Evolutionary conservation across 2,113 vertebrate species (phyloP).

Genomic region (Spheniscus mendiculus): DNA sequence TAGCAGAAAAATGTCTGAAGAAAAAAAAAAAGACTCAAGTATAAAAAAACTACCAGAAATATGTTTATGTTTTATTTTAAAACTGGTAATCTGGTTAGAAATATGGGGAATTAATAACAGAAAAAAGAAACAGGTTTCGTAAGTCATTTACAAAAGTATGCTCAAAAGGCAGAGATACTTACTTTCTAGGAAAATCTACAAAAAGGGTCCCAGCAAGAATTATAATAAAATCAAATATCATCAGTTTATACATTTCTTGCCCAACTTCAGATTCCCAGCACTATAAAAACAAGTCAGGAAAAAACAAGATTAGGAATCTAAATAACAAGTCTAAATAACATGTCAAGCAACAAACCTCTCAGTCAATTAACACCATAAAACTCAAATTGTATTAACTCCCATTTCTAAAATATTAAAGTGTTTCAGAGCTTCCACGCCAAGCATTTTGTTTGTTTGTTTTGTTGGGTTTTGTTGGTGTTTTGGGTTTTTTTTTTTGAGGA

Average conservation of each 20-base stretch:
- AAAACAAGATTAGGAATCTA: background rate
- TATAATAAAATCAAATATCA: constrained; percentile 94
- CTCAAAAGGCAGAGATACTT: constrained; percentile 52
- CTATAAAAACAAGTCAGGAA: constrained; percentile 70
- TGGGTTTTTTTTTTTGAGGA: background rate
- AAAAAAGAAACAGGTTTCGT: background rate
- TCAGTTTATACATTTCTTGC: constrained; percentile 97
- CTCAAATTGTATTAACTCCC: background rate
- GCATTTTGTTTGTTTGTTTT: background rate
- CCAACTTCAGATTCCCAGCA: constrained; percentile 97
- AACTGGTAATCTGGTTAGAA: background rate
- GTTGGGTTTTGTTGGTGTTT: background rate
- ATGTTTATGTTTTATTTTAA: background rate
- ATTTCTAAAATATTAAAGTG: background rate
- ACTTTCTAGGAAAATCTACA: constrained; percentile 93
- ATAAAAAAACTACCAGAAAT: background rate
- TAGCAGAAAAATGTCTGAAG: background rate
- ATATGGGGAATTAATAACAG: background rate
- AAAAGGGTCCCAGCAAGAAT: constrained; percentile 85
- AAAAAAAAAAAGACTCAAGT: background rate
- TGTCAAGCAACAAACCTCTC: background rate
- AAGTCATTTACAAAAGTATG: background rate
- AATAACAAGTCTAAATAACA: background rate
- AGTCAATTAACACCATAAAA: background rate
- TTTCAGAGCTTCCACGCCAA: background rate